These are phyloP conservation scores for Heliconius cydno DNA, from an alignment of 2,888 invertebrate species.

Conservation along the genomic window DNA sequence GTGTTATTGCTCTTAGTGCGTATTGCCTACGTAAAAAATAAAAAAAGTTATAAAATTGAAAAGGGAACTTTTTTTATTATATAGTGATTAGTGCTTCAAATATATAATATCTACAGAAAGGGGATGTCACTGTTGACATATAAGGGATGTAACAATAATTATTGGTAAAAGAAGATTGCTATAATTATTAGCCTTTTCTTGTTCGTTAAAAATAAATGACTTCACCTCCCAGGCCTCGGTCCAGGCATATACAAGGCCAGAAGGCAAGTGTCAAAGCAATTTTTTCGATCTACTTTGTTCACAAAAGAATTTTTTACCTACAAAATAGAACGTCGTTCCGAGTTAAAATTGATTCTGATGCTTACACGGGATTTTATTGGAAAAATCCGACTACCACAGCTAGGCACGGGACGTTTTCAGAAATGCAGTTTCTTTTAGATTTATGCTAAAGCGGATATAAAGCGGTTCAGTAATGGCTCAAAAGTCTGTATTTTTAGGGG, in stretches of 20 bases:
- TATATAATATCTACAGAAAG: slow-evolving; percentile 4
- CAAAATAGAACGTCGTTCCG: slow-evolving; percentile 44
- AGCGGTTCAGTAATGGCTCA: slow-evolving; percentile 33
- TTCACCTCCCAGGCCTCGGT: slow-evolving; percentile 4
- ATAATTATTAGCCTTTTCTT: slow-evolving; percentile 34
- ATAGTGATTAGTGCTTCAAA: neutral
- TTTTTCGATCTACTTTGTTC: slow-evolving; percentile 47
- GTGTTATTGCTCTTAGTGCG: neutral
- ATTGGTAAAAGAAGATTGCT: slow-evolving; percentile 33
- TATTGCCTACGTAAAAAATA: slow-evolving; percentile 6
- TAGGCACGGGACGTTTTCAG: slow-evolving; percentile 43
- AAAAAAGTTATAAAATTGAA: neutral
- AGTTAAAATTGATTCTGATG: slow-evolving; percentile 50
- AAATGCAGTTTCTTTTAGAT: slow-evolving; percentile 43
- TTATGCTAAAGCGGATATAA: slow-evolving; percentile 42
- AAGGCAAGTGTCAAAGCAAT: slow-evolving; percentile 45
- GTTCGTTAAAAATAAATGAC: slow-evolving; percentile 29
- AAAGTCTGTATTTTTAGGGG: slow-evolving; percentile 32
- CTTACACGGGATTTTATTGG: slow-evolving; percentile 49
- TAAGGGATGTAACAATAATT: slow-evolving; percentile 40
- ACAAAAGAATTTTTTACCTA: slow-evolving; percentile 47
- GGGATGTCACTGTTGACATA: slow-evolving; percentile 38
- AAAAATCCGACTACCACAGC: slow-evolving; percentile 44
- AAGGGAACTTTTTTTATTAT: neutral
- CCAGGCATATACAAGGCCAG: slow-evolving; percentile 22